Conservation (phyloP, 2,113 vertebrate genomes). For the Conger conger region DNA sequence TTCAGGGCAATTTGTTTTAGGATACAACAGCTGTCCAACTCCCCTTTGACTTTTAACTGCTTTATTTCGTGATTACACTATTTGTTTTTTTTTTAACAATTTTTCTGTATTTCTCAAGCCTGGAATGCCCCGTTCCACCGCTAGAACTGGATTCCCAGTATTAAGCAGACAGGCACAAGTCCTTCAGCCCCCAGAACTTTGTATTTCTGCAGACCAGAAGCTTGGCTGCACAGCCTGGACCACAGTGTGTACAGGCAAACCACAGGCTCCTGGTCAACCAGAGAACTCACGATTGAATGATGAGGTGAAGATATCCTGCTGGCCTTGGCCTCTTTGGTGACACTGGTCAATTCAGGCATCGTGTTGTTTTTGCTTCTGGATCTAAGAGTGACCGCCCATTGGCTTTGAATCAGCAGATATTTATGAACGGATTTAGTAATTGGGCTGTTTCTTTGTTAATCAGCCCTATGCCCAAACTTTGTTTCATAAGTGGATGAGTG, state of each 20-base stretch:
- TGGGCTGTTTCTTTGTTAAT: background rate
- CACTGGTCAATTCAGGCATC: no score
- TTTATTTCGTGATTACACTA: no score
- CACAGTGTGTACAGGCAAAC: background rate
- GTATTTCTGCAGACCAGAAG: background rate
- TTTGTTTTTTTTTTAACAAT: no score
- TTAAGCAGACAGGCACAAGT: background rate
- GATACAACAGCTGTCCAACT: background rate
- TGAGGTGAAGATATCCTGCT: background rate
- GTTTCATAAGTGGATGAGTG: background rate
- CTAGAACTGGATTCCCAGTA: no score
- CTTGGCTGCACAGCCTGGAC: background rate
- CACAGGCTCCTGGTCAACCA: background rate
- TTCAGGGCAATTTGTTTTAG: background rate
- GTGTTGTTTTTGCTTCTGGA: background rate
- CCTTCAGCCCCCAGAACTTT: background rate
- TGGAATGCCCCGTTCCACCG: no score
- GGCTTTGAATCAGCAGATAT: background rate
- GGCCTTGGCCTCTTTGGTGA: background rate
- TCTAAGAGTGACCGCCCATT: background rate
- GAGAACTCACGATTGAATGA: background rate
- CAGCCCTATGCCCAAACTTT: background rate
- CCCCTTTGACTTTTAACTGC: no score
- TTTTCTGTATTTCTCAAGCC: no score
- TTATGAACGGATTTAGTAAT: background rate